Evolutionary conservation across 2,113 vertebrate genomes (phyloP).

Genomic region (Solea solea): DNA sequence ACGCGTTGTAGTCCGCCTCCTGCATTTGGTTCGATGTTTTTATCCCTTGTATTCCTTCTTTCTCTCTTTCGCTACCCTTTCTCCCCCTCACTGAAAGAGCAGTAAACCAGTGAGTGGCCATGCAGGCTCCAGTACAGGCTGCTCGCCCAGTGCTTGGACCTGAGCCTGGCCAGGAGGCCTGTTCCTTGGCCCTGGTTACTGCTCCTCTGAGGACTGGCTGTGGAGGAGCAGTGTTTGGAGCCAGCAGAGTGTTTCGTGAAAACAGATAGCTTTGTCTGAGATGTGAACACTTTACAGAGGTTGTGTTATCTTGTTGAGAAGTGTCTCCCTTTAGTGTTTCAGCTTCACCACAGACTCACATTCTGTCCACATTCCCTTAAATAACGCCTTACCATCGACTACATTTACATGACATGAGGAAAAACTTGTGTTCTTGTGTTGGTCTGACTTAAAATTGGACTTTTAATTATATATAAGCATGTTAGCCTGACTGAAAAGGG

Average conservation of each 20-base stretch:
- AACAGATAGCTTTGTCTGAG: conserved; percentile 34
- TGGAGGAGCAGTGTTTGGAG: conserved; percentile 32
- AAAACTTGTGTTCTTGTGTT: no score
- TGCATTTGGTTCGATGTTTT: neutral
- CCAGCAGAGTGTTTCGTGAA: conserved; percentile 12
- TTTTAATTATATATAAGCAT: no score
- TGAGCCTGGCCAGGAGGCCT: conserved; percentile 53
- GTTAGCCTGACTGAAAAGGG: no score
- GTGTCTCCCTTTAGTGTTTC: neutral
- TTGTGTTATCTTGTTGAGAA: conserved; percentile 16
- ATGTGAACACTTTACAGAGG: conserved; percentile 1
- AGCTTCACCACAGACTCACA: neutral
- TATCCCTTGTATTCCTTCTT: neutral
- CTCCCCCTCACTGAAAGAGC: conserved; percentile 36
- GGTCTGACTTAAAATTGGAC: no score
- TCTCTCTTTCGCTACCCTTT: neutral
- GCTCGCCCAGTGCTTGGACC: conserved; percentile 62
- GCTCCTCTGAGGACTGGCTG: conserved; percentile 57
- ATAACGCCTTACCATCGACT: no score
- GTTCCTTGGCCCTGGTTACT: conserved; percentile 45
- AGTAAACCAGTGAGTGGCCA: conserved; percentile 53
- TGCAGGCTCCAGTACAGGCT: conserved; percentile 53
- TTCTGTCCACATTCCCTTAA: no score
- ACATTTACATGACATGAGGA: no score
- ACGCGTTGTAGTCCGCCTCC: no score